Base-by-base conservation (phyloP, 2,113 vertebrate species). In the Capreolus pygargus region DNA sequence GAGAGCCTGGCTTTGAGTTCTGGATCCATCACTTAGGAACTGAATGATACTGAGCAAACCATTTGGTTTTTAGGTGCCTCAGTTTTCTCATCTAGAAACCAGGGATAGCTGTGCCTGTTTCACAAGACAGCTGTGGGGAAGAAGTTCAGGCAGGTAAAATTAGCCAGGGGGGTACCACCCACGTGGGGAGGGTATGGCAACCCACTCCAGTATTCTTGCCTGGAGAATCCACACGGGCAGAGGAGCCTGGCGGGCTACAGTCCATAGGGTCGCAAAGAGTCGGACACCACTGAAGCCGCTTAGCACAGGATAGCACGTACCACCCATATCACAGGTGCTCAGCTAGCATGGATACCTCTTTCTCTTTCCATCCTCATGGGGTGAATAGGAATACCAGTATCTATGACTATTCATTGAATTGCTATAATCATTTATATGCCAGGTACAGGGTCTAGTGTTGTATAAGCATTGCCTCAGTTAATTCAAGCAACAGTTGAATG, bases 281-380 rank as follows among this genome's bases (percentile, higher is more conserved):
- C 0, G 0, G 67, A 70, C n/a, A 23, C 5, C 10, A 70, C n/a
- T 70, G 67, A 39, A 70, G 19, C 2, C 1, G 1, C 67, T 70
- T 39, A 19, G n/a, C 67, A 39, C 11, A 23, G n/a, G 1, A 12
- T 19, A 70, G 67, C 67, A 39, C 67, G 16, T 30, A 43, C 50
- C 50, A 61, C 33, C 60, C 55, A 15, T 0, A 2, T 8, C 14
- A 28, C 70, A 43, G 54, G 23, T n/a, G 17, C n/a, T 52, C 82
- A 43, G 11, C 50, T n/a, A 2, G 2, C 2, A 7, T n/a, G 14
- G 57, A 5, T 8, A 12, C 2, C 58, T 10, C 36, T 30, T 54
- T 85, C 47, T 74, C n/a, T 57, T 13, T 58, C 14, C 33, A 47
- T 81, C 50, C 33, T 87, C 36, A 15, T 1, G 2, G 3, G 36